Percentiles rank a stretch among this genome's conserved stretches.
phyloP scores from a whole-genome alignment of 2,113 vertebrate genomes.

The Perccottus glenii region DNA sequence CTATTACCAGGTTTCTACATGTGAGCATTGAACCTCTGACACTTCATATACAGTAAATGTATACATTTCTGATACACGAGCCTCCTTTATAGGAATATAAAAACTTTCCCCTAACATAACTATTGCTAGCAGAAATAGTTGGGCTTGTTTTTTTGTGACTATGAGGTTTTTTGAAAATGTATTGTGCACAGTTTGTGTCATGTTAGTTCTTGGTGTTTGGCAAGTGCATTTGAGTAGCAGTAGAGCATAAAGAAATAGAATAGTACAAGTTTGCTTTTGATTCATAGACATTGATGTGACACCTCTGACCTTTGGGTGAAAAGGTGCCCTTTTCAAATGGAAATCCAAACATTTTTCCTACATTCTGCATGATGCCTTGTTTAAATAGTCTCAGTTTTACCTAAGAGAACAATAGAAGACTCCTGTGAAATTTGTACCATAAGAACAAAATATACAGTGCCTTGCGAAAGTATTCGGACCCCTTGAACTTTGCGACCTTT shows the following conservation, averaged over 20 bases:
- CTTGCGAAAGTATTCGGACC: too few relatives aligned
- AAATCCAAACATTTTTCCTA: constrained; percentile 25
- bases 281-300: constrained; percentile 5
- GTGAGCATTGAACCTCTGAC: too few relatives aligned
- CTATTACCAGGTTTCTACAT: too few relatives aligned
- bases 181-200: constrained; percentile 29
- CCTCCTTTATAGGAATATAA: too few relatives aligned
- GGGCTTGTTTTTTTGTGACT: too few relatives aligned
- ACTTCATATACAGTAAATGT: too few relatives aligned
- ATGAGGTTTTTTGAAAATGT: too few relatives aligned
- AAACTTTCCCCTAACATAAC: constrained; percentile 17
- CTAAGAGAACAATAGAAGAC: constrained; percentile 17
- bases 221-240: background rate
- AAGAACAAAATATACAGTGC: too few relatives aligned
- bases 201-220: constrained; percentile 13
- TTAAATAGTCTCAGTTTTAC: constrained; percentile 19
- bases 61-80: too few relatives aligned
- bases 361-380: background rate
- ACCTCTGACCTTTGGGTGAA: constrained; percentile 39
- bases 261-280: constrained; percentile 12
- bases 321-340: constrained; percentile 46
- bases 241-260: constrained; percentile 10
- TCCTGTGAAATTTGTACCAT: constrained; percentile 1
- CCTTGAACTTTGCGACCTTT: too few relatives aligned
- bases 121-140: constrained; percentile 4